Percentiles rank a stretch among this genome's conserved stretches.
Conservation (phyloP, 1,140 invertebrate genomes). For the Heliconius hewitsoni region DNA sequence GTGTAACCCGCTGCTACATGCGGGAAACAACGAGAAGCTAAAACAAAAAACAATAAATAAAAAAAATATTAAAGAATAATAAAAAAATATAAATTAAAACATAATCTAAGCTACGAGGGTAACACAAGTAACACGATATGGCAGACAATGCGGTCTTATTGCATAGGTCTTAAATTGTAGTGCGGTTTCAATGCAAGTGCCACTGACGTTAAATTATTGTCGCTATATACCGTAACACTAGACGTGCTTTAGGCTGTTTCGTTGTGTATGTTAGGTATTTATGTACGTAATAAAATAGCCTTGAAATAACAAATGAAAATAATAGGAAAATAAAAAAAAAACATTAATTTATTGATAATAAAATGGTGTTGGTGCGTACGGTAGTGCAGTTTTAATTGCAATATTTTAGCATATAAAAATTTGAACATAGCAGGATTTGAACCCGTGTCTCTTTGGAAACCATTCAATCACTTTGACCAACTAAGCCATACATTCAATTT, state of each 20-base stretch:
- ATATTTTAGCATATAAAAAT: too few relatives aligned
- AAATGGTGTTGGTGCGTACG: too few relatives aligned
- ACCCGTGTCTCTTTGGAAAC: too few relatives aligned
- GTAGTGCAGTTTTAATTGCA: too few relatives aligned
- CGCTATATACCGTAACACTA: slow-evolving; percentile 64
- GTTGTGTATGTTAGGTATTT: slow-evolving; percentile 46
- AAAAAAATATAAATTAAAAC: background rate
- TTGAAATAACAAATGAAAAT: background rate
- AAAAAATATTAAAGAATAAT: background rate
- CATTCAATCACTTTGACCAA: too few relatives aligned
- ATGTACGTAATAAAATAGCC: background rate
- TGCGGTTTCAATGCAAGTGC: slow-evolving; percentile 78
- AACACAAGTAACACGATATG: slow-evolving; percentile 68
- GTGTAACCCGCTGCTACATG: too few relatives aligned
- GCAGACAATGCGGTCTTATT: slow-evolving; percentile 76
- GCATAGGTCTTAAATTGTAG: slow-evolving; percentile 77
- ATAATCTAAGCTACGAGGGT: background rate
- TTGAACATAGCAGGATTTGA: too few relatives aligned
- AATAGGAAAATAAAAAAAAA: background rate
- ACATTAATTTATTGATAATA: too few relatives aligned
- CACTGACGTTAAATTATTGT: slow-evolving; percentile 77
- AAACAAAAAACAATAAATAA: background rate
- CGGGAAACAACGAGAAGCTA: too few relatives aligned
- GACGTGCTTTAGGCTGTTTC: slow-evolving; percentile 62
- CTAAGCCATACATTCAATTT: too few relatives aligned